phyloP scores from a whole-genome alignment of 2,113 vertebrate genomes.

The Manacus vitellinus region DNA sequence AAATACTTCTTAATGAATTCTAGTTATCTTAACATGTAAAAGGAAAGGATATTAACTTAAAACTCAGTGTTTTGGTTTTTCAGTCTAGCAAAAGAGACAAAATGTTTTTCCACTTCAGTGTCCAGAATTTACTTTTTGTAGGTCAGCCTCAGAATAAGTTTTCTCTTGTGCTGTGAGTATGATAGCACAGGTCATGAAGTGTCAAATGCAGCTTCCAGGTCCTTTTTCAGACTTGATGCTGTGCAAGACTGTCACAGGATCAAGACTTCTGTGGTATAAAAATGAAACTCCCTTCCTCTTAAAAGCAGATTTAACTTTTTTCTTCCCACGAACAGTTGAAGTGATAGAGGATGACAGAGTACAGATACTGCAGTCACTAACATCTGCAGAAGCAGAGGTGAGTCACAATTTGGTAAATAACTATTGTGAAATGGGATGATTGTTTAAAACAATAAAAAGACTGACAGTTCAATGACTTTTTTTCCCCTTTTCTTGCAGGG shows the following conservation, averaged over 20 bases:
- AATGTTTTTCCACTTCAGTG: neutral
- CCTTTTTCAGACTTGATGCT: neutral
- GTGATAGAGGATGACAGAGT: conserved; percentile 79
- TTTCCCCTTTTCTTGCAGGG: conserved; percentile 72
- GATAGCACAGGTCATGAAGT: neutral
- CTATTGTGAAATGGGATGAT: neutral
- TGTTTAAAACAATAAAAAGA: neutral
- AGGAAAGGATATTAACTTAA: neutral
- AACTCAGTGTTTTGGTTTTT: neutral
- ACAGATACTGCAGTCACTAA: conserved; percentile 76
- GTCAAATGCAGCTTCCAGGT: neutral
- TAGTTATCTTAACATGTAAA: neutral
- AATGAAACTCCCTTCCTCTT: neutral
- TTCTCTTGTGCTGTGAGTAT: neutral
- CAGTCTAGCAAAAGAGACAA: neutral
- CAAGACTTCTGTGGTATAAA: neutral
- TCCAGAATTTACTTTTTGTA: neutral
- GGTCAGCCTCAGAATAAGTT: neutral
- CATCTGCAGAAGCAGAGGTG: conserved; percentile 71
- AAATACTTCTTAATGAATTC: neutral
- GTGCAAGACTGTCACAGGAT: neutral
- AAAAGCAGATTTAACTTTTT: neutral
- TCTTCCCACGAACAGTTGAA: conserved; percentile 63
- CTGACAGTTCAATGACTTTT: neutral
- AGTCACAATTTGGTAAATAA: neutral